Percentiles rank a stretch among this genome's conserved stretches.
Conservation (phyloP, 2,888 invertebrate genomes). For the Halictus ligatus region DNA sequence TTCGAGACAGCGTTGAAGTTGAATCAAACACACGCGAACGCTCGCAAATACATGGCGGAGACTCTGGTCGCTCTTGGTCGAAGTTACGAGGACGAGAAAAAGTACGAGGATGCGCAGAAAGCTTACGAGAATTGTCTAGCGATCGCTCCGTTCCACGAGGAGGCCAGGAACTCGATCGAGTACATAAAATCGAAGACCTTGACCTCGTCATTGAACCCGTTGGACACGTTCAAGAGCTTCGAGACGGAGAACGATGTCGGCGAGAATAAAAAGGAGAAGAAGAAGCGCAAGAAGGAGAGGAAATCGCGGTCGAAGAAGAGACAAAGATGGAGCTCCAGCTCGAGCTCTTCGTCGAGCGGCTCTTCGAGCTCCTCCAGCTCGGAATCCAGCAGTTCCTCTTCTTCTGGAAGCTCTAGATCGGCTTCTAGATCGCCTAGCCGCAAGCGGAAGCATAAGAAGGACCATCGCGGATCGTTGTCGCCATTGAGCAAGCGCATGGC, state of each 20-base stretch:
- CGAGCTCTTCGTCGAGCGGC: slow-evolving; percentile 89
- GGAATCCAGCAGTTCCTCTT: slow-evolving; percentile 86
- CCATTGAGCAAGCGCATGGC: slow-evolving; percentile 94
- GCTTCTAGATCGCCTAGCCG: slow-evolving; percentile 79
- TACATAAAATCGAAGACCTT: slow-evolving; percentile 90
- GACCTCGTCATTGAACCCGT: slow-evolving; percentile 74
- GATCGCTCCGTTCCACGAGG: slow-evolving; percentile 94
- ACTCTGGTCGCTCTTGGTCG: slow-evolving; percentile 95
- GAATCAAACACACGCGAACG: slow-evolving; percentile 96
- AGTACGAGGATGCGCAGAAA: slow-evolving; percentile 93
- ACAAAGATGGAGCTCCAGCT: slow-evolving; percentile 86
- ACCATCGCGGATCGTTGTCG: slow-evolving; percentile 90
- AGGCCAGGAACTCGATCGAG: slow-evolving; percentile 93
- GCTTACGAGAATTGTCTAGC: slow-evolving; percentile 93
- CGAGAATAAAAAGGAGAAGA: slow-evolving; percentile 83
- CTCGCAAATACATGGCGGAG: slow-evolving; percentile 96
- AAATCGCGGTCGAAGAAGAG: slow-evolving; percentile 83
- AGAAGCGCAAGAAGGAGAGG: slow-evolving; percentile 84
- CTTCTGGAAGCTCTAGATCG: slow-evolving; percentile 82
- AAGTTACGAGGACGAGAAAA: slow-evolving; percentile 94
- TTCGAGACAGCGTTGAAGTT: slow-evolving; percentile 96
- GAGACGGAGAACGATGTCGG: slow-evolving; percentile 79
- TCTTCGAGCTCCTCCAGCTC: slow-evolving; percentile 88
- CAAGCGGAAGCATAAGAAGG: slow-evolving; percentile 84
- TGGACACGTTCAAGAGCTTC: slow-evolving; percentile 80